Base-by-base conservation (phyloP, 2,888 invertebrate genomes). In the Itoplectis maculator region DNA sequence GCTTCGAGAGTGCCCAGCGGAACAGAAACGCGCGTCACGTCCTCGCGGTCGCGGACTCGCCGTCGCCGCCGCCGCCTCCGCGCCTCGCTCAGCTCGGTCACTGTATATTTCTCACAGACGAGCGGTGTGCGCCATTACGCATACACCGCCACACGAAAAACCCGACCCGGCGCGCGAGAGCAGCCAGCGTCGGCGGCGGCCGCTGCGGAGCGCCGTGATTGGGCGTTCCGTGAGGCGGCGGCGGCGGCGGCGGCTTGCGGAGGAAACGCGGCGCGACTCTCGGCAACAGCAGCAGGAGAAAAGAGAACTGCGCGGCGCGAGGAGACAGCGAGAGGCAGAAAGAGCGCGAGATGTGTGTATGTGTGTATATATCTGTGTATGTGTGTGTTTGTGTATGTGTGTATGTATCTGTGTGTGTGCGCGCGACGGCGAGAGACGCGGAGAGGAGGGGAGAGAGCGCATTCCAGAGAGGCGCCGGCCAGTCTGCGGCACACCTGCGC, bases 401-500 rank as follows among this genome's bases (percentile, higher is more conserved):
- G n/a, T n/a, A n/a, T n/a, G n/a, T n/a, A n/a, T n/a, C n/a, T n/a
- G n/a, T n/a, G n/a, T n/a, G n/a, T n/a, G n/a, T 72, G 51, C 73
- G 42, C 5, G 20, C 13, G 47, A 68, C 72, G 35, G 35, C 23
- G 45, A 69, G 65, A 23, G 49, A 45, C 47, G 15, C 76, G 47
- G 63, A 45, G 73, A 74, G 82, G 63, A 45, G 68, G 54, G 74
- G 82, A 81, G 84, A 85, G 85, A 79, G 84, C 87, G 88, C 92
- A 92, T 92, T 92, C 92, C 92, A 89, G 88, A 89, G 91, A 90
- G 92, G 92, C 92, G 92, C 92, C 92, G 91, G 90, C 91, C 89
- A 92, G 92, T 92, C 92, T 92, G 89, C 88, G 90, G 91, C 92
- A 92, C 92, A 92, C 92, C 92, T 92, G 92, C 92, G 91, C 91